phyloP scores from a whole-genome alignment of 35 echinoderm and acorn worm species.

The Patiria miniata region DNA sequence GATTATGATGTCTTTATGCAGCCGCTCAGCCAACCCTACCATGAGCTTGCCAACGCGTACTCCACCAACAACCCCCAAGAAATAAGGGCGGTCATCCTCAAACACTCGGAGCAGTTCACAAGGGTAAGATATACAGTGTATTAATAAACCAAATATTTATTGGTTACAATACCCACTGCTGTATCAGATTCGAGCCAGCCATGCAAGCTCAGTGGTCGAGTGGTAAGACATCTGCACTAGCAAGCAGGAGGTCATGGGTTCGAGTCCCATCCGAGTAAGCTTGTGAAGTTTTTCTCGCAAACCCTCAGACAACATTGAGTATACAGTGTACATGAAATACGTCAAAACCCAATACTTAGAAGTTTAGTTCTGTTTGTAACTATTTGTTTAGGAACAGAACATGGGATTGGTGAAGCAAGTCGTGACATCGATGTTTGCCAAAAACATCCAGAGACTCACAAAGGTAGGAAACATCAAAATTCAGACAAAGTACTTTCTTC shows the following conservation, averaged over 20 bases:
- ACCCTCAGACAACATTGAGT: too few species aligned
- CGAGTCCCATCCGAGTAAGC: too few species aligned
- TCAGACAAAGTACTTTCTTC: too few species aligned
- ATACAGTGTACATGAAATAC: too few species aligned
- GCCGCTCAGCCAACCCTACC: constrained; percentile 80
- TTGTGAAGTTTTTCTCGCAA: too few species aligned
- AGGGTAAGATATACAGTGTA: constrained; percentile 48
- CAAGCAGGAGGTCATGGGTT: too few species aligned
- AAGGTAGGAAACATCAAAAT: constrained; percentile 61
- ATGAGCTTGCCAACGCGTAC: constrained; percentile 73
- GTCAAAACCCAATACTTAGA: too few species aligned
- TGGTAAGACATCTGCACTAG: too few species aligned
- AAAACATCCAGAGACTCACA: constrained; percentile 91
- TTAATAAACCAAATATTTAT: too few species aligned
- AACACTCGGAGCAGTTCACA: constrained; percentile 75
- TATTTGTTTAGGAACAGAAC: constrained; percentile 79
- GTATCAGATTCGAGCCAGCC: too few species aligned
- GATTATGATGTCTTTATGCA: constrained; percentile 31
- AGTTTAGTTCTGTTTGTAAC: too few species aligned
- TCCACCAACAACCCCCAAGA: constrained; percentile 79
- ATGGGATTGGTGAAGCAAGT: constrained; percentile 87
- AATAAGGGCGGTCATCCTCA: constrained; percentile 56
- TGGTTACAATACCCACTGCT: neutral
- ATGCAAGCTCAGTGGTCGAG: too few species aligned
- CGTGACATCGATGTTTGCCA: constrained; percentile 71